Conservation (phyloP, 2,113 vertebrate genomes). For the Chascanopsetta lugubris region DNA sequence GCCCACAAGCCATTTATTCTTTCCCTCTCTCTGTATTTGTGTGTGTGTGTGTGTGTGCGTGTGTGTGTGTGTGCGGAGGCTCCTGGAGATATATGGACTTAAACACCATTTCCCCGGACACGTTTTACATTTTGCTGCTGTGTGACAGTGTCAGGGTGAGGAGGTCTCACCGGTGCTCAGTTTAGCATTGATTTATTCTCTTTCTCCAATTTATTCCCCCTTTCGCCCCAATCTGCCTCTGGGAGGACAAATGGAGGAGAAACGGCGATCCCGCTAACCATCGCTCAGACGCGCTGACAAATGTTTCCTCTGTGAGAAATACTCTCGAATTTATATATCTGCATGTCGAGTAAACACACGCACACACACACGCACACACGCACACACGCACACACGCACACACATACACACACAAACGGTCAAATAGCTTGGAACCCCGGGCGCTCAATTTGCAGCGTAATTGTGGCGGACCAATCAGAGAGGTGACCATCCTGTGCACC, state of each 20-base stretch:
- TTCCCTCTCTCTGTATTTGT: not conserved
- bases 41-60: slow-evolving; percentile 8
- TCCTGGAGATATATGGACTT: slow-evolving; percentile 14
- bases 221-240: slow-evolving; percentile 71
- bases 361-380: slow-evolving; percentile 2
- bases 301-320: slow-evolving; percentile 37
- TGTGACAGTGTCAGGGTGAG: slow-evolving; percentile 70
- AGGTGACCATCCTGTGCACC: slow-evolving; percentile 46
- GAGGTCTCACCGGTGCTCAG: slow-evolving; percentile 76
- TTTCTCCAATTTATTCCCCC: slow-evolving; percentile 80
- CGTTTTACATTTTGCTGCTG: slow-evolving; percentile 31
- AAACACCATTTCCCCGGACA: slow-evolving; percentile 39
- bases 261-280: slow-evolving; percentile 60
- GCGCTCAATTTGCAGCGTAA: slow-evolving; percentile 26
- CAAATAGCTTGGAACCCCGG: slow-evolving; percentile 19
- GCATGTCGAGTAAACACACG: not conserved
- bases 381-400: not conserved
- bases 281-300: slow-evolving; percentile 41
- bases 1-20: not conserved
- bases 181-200: slow-evolving; percentile 82
- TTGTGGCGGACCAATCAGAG: slow-evolving; percentile 39
- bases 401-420: slow-evolving; percentile 2
- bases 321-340: slow-evolving; percentile 48
- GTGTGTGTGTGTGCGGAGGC: slow-evolving; percentile 9
- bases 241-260: slow-evolving; percentile 80